Evolutionary conservation across 2,888 invertebrate species (phyloP).

Genomic region (Lycaena phlaeas): DNA sequence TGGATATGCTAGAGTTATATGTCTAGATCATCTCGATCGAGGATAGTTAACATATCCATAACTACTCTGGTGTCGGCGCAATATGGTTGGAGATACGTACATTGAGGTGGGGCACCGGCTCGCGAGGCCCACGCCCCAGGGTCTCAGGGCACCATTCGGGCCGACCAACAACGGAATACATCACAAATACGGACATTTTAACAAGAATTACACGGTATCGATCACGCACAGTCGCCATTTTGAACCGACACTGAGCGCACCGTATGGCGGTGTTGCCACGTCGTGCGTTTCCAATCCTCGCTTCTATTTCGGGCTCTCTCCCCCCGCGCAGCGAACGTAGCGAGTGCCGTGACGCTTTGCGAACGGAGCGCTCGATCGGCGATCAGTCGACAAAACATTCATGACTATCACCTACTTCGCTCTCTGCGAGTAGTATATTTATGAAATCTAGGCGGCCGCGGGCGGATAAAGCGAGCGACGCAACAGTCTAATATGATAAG

Average conservation of each 20-base stretch:
- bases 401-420: conserved; percentile 29
- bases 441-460: conserved; percentile 45
- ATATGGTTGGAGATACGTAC: conserved; percentile 69
- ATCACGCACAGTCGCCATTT: conserved; percentile 73
- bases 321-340: conserved; percentile 30
- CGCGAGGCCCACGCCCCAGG: conserved; percentile 48
- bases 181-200: conserved; percentile 64
- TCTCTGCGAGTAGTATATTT: conserved; percentile 31
- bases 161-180: conserved; percentile 64
- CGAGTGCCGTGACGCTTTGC: conserved; percentile 38
- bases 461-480: conserved; percentile 26
- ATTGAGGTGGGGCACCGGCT: conserved; percentile 57
- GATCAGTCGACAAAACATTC: conserved; percentile 59
- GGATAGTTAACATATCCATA: conserved; percentile 42
- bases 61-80: conserved; percentile 61
- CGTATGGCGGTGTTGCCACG: conserved; percentile 68
- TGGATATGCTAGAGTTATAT: conserved; percentile 37
- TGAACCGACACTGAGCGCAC: conserved; percentile 65
- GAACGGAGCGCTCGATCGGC: conserved; percentile 50
- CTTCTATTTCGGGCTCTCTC: conserved; percentile 64
- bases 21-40: conserved; percentile 38
- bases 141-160: conserved; percentile 56
- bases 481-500: conserved; percentile 43
- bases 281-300: conserved; percentile 57
- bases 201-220: conserved; percentile 67